phyloP scores from a whole-genome alignment of 2,888 invertebrate species.

The Leptinotarsa peninsularis region DNA sequence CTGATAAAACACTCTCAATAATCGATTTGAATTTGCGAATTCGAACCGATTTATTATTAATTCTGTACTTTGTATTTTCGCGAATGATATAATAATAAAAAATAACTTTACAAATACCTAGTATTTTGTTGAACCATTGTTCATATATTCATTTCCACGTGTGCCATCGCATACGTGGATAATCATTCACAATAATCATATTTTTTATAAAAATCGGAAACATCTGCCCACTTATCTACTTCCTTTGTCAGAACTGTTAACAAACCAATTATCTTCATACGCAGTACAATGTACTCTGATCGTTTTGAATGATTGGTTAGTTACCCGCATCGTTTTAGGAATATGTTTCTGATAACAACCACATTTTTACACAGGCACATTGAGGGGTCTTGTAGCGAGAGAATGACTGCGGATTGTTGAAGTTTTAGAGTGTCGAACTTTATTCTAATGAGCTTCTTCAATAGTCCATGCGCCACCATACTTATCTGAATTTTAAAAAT shows the following conservation, averaged over 20 bases:
- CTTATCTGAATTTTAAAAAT: too few species aligned
- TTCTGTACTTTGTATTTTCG: too few species aligned
- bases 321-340: conserved; percentile 53
- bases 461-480: conserved; percentile 10
- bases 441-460: background rate
- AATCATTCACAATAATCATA: background rate
- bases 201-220: conserved; percentile 20
- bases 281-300: conserved; percentile 49
- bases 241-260: conserved; percentile 41
- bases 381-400: conserved; percentile 22
- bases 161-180: background rate
- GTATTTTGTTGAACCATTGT: background rate
- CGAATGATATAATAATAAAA: too few species aligned
- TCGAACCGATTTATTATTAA: too few species aligned
- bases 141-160: background rate
- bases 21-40: too few species aligned
- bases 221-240: conserved; percentile 42
- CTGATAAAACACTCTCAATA: too few species aligned
- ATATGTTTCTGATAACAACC: conserved; percentile 51
- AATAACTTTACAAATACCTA: too few species aligned
- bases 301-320: conserved; percentile 48
- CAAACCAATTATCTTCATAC: conserved; percentile 43
- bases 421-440: conserved; percentile 8
- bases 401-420: conserved; percentile 21
- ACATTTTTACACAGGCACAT: conserved; percentile 54